Base-by-base conservation (phyloP, 2,113 vertebrate species). In the Corythornis vintsioides region DNA sequence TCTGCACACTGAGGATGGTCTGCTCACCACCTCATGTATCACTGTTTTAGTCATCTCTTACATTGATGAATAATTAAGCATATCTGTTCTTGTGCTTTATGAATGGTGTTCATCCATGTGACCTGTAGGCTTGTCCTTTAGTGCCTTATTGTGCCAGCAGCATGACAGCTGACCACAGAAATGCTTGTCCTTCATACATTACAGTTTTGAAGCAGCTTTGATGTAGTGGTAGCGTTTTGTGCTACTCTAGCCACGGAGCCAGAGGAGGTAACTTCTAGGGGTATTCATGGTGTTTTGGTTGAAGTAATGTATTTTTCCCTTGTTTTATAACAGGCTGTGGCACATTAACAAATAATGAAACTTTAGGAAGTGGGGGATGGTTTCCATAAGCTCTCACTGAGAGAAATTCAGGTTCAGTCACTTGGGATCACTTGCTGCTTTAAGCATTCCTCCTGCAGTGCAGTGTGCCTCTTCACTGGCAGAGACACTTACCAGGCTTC, bases 321-420 rank as follows among this genome's bases (percentile, higher is more conserved):
- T 78, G 77, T 52, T 40, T 63, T 52, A 65, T 22, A 75, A 42
- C 29, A 57, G 61, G 7, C 47, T 84, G 28, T 86, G 57, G 33
- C 53, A 53, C 15, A 13, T 61, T 59, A 95, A 70, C 83, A 84
- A 87, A 88, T 69, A 88, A 86, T 50, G 25, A 90, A 66, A 72
- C n/a, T 42, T 94, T n/a, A 84, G 92, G 85, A 91, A 90, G 45
- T 9, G 24, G 56, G 53, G 57, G 70, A n/a, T 93, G 72, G 65
- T 69, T 94, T 92, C 43, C 1, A 3, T 81, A 74, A 92, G 63
- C 59, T 79, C 19, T 84, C n/a, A 12, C 25, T 76, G 82, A 73
- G 53, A 65, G 69, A 84, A 87, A 88, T 40, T 89, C 10, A 59
- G 72, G 42, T 82, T 90, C 73, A 88, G 3, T 88, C 73, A n/a